Conservation (phyloP, 2,888 invertebrate genomes). For the Gisinianus flammeolus region DNA sequence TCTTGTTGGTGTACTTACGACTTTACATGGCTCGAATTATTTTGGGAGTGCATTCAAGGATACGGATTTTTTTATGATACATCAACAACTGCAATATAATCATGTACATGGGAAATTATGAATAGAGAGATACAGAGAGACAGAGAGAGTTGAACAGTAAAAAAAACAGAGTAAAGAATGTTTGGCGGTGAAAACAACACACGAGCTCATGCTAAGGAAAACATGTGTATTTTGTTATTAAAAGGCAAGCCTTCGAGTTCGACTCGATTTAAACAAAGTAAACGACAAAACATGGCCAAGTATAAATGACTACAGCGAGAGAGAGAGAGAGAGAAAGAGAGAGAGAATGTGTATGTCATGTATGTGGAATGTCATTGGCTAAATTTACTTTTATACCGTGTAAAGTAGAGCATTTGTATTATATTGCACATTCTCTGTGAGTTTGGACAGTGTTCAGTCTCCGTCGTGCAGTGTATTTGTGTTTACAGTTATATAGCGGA, state of each 20-base stretch:
- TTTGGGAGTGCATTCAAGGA: too few relatives aligned
- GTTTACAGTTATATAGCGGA: neutral
- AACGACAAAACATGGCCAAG: too few relatives aligned
- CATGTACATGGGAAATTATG: neutral
- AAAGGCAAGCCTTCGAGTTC: too few relatives aligned
- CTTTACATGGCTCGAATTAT: too few relatives aligned
- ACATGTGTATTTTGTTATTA: neutral
- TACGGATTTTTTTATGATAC: too few relatives aligned
- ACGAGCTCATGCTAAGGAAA: neutral
- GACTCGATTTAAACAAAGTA: too few relatives aligned
- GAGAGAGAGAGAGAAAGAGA: neutral
- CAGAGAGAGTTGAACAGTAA: too few relatives aligned
- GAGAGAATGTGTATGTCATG: neutral
- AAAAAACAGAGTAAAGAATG: neutral
- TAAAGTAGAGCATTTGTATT: neutral
- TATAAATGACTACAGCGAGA: neutral
- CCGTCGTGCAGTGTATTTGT: too few relatives aligned
- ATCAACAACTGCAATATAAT: too few relatives aligned
- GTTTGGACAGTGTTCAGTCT: neutral
- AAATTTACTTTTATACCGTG: neutral
- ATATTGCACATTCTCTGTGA: neutral
- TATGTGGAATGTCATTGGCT: neutral
- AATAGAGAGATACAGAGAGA: neutral
- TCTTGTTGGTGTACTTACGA: too few relatives aligned
- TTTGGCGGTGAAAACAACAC: neutral